These are phyloP conservation scores for Anoncus sp. DNA, from an alignment of 2,888 invertebrate species.

Conservation along the genomic window DNA sequence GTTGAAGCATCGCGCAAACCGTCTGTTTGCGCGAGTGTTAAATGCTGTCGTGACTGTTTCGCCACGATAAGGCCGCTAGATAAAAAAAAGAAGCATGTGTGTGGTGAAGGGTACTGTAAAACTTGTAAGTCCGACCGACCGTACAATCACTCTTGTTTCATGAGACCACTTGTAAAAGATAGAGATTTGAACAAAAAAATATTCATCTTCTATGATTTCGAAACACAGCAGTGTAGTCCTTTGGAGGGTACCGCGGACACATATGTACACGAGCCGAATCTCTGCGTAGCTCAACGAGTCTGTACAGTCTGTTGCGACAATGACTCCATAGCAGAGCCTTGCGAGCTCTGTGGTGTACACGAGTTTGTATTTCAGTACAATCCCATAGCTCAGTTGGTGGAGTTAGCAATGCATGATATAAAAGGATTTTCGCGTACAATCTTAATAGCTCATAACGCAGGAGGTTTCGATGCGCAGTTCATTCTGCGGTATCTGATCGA, in stretches of 20 bases:
- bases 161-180: no score
- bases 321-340: constrained; percentile 4
- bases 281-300: constrained; percentile 3
- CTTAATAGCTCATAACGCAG: no score
- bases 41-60: constrained; percentile 2
- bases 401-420: constrained; percentile 8
- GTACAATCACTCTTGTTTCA: constrained; percentile 2
- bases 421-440: constrained; percentile 2
- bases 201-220: no score
- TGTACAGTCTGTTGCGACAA: constrained; percentile 25
- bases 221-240: constrained; percentile 47
- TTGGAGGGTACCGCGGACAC: neutral
- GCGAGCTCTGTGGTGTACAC: constrained; percentile 5
- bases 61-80: neutral
- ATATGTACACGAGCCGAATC: constrained; percentile 21
- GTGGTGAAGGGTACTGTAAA: neutral
- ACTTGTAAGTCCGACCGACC: constrained; percentile 1
- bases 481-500: constrained; percentile 11
- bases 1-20: no score
- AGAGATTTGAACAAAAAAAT: neutral
- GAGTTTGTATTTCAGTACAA: constrained; percentile 11
- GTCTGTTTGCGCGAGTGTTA: no score
- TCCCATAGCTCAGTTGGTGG: constrained; percentile 1
- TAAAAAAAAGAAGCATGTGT: neutral
- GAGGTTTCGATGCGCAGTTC: no score